Evolutionary conservation across 1,140 invertebrate genomes (phyloP), one percentile per base, ranked within the genome.

Genomic region (Drosophila nigrodunni): DNA sequence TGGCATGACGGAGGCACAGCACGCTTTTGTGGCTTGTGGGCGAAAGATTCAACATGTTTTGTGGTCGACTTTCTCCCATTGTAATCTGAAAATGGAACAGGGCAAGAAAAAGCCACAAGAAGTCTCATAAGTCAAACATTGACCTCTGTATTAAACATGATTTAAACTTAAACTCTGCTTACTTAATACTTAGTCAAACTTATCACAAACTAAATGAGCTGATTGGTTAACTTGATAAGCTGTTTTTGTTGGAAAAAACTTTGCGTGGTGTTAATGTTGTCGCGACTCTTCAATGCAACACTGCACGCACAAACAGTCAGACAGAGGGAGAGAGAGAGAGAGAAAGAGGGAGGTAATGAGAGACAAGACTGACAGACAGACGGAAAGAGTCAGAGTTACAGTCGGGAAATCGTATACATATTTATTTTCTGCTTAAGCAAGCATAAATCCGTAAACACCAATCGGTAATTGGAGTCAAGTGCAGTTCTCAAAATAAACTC

Each of bases 391-490:
- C 60, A 34, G 37, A 18, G 39, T 34, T n/a, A 55, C 35, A 39
- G 52, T 55, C 30, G 15, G 34, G 47, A 15, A 15, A 13, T 41
- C 57, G 41, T 52, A 62, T 52, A 49, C 59, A 62, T 68, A 74
- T 77, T 75, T 52, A 62, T 87, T 87, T 87, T 87, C 69, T 74
- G 83, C 83, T 87, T 73, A 83, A 73, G 83, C 83, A 71, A 87
- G 83, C 83, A 77, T 69, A 87, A 87, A 88, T 87, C 83, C 83
- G 83, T 83, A 87, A 87, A 83, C 85, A 87, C 64, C 74, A 66
- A 77, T 66, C 59, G 71, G 77, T 83, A 87, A 87, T 83, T 87
- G 85, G 80, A 88, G 83, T 87, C 80, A 87, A 87, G 83, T 88
- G 82, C 82, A 86, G 49, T 64, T 61, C 65, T 58, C 61, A 35